Percentiles rank a stretch among this genome's conserved stretches.
Evolutionary conservation across 2,888 invertebrate genomes (phyloP).

Genomic region (Drosophila mimica): DNA sequence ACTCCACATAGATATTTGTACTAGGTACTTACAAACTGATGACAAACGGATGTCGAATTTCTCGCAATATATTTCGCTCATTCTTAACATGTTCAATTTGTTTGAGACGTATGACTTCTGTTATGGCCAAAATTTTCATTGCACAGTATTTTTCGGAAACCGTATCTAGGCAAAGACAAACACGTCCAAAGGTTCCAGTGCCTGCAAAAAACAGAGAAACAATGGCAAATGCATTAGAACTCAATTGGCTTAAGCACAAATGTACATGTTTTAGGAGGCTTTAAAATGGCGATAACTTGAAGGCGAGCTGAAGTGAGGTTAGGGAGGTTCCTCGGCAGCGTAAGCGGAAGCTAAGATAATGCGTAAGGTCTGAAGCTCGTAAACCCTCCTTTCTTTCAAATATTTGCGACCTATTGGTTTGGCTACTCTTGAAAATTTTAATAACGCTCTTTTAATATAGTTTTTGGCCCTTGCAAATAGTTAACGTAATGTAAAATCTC

Average conservation of each 20-base stretch:
- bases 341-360: too few relatives aligned
- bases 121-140: constrained; percentile 97
- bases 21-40: constrained; percentile 92
- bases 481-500: too few relatives aligned
- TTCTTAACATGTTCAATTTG: constrained; percentile 99
- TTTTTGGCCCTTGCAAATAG: too few relatives aligned
- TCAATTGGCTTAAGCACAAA: neutral
- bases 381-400: too few relatives aligned
- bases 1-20: neutral
- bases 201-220: constrained; percentile 86
- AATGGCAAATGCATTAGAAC: neutral
- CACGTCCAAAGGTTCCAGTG: constrained; percentile 98
- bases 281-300: neutral
- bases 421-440: too few relatives aligned
- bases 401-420: too few relatives aligned
- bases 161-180: constrained; percentile 94
- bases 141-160: constrained; percentile 93
- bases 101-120: constrained; percentile 96
- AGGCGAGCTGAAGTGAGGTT: too few relatives aligned
- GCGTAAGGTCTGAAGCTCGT: too few relatives aligned
- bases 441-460: too few relatives aligned
- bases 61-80: constrained; percentile 96
- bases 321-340: too few relatives aligned
- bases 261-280: neutral
- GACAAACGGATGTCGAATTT: constrained; percentile 97